phyloP scores from a whole-genome alignment of 2,113 vertebrate species.

The Empidonax traillii region DNA sequence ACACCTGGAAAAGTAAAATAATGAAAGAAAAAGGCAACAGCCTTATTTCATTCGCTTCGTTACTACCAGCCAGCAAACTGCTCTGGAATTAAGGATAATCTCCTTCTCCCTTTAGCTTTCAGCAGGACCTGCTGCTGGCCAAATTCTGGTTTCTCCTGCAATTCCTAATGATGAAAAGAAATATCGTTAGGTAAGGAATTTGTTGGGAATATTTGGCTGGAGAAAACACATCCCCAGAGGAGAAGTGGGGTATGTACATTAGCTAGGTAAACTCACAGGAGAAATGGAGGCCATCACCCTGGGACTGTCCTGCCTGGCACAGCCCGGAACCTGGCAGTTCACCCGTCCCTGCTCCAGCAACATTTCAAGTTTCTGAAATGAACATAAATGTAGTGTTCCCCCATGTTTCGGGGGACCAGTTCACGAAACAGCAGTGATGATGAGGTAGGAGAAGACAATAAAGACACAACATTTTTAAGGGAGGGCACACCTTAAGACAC shows the following conservation, averaged over 20 bases:
- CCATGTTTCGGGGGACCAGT: background rate
- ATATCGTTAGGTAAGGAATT: background rate
- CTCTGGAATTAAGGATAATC: background rate
- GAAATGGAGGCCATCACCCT: background rate
- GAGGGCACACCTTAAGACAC: background rate
- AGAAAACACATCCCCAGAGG: background rate
- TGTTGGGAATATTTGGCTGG: background rate
- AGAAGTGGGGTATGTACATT: background rate
- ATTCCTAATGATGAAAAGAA: background rate
- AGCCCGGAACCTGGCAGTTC: background rate
- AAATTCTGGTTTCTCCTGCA: background rate
- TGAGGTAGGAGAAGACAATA: background rate
- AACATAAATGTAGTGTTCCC: background rate
- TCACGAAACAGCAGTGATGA: background rate
- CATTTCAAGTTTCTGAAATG: background rate
- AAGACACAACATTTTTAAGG: background rate
- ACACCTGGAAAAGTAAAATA: background rate
- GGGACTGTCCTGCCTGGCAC: background rate
- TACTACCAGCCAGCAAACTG: background rate
- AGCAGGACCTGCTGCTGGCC: background rate
- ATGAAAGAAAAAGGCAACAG: background rate
- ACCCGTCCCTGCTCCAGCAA: background rate
- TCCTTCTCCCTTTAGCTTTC: background rate
- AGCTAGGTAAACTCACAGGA: background rate
- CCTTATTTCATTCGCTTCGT: background rate